These are phyloP conservation scores for Drosophila sp. DNA, from an alignment of 1,140 invertebrate species.

Conservation along the genomic window DNA sequence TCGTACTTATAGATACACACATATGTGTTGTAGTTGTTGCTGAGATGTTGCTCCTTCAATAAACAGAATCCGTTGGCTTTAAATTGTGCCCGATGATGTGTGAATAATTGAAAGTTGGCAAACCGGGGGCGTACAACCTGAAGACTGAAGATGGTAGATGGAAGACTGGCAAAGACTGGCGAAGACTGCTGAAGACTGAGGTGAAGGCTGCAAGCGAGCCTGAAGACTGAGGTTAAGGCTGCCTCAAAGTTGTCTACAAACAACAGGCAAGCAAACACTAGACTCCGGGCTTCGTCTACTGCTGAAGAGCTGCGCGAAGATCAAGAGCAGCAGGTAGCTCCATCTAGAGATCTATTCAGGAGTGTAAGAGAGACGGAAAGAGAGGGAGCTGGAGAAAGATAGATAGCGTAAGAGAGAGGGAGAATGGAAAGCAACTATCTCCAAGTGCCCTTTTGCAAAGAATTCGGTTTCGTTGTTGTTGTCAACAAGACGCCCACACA, in stretches of 20 bases:
- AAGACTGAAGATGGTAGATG: slow-evolving; percentile 14
- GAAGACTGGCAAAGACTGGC: slow-evolving; percentile 8
- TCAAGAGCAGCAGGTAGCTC: slow-evolving; percentile 45
- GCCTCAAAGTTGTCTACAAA: slow-evolving; percentile 72
- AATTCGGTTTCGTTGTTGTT: slow-evolving; percentile 67
- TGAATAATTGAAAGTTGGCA: slow-evolving; percentile 74
- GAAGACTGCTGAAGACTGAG: not conserved
- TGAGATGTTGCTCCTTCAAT: slow-evolving; percentile 4
- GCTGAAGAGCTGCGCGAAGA: slow-evolving; percentile 51
- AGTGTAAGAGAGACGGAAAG: not conserved
- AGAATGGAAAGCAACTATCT: slow-evolving; percentile 35
- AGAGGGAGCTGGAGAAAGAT: not conserved
- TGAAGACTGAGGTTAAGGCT: slow-evolving; percentile 29
- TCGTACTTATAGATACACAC: not conserved
- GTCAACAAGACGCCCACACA: slow-evolving; percentile 54
- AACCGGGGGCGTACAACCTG: slow-evolving; percentile 43
- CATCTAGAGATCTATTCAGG: not conserved
- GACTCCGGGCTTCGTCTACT: slow-evolving; percentile 26
- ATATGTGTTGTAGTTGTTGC: not conserved
- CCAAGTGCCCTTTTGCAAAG: slow-evolving; percentile 38
- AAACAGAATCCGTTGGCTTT: not conserved
- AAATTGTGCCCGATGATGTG: slow-evolving; percentile 61
- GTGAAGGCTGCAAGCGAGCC: not conserved
- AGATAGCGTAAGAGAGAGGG: not conserved
- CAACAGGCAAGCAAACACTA: slow-evolving; percentile 78